These are phyloP conservation scores for Oncorhynchus tshawytscha DNA, from an alignment of 2,113 vertebrate species.

Conservation along the genomic window DNA sequence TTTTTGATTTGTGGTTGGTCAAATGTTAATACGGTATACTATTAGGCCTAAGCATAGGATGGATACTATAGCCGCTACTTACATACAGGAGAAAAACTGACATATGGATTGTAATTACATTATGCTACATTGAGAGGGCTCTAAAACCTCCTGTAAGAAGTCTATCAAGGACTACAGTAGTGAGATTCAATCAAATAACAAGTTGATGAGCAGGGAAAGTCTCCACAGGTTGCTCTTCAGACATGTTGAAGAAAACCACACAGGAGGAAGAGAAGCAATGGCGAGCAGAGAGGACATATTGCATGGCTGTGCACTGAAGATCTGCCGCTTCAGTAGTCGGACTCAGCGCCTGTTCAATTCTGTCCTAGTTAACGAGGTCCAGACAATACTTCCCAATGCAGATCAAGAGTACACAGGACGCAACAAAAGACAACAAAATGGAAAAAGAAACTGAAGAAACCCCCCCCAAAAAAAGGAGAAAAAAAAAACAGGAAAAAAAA, in stretches of 20 bases:
- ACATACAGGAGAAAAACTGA: too few species aligned
- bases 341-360: neutral
- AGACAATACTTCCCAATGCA: slow-evolving; percentile 60
- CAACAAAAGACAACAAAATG: slow-evolving; percentile 67
- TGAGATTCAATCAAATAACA: neutral
- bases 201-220: slow-evolving; percentile 27
- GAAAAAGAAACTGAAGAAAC: slow-evolving; percentile 38
- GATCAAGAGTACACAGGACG: slow-evolving; percentile 88
- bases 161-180: neutral
- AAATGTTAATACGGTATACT: neutral
- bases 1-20: neutral
- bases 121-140: neutral
- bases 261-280: slow-evolving; percentile 62
- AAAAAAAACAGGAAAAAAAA: slow-evolving; percentile 12
- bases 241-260: slow-evolving; percentile 51
- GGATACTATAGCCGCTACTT: too few species aligned
- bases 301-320: slow-evolving; percentile 72
- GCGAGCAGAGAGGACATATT: slow-evolving; percentile 60
- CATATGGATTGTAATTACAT: too few species aligned
- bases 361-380: neutral
- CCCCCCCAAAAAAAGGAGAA: slow-evolving; percentile 4
- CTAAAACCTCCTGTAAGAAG: neutral
- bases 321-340: slow-evolving; percentile 41
- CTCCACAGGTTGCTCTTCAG: neutral
- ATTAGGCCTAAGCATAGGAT: neutral